A percentile compares a stretch with the other conserved stretches of the same genome.
phyloP scores from a whole-genome alignment of 1,140 invertebrate species.

The Zaprionus inermis region DNA sequence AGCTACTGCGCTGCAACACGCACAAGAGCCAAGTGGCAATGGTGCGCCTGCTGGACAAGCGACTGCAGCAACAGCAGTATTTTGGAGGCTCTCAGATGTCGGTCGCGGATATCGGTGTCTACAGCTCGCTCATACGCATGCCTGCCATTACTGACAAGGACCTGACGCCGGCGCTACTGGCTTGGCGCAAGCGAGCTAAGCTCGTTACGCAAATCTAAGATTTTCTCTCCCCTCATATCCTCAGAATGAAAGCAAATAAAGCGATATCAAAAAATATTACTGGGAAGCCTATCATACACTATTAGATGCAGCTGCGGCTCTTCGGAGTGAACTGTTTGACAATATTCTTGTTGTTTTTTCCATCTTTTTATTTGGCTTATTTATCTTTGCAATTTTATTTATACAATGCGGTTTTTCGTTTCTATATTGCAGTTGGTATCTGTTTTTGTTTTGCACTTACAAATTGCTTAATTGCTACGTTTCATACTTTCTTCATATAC shows the following conservation, averaged over 20 bases:
- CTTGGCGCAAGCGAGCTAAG: slow-evolving; percentile 75
- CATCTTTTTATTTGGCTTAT: slow-evolving; percentile 75
- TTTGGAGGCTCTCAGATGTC: slow-evolving; percentile 77
- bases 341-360: neutral
- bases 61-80: slow-evolving; percentile 72
- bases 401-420: slow-evolving; percentile 62
- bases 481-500: slow-evolving; percentile 55
- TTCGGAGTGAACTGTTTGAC: neutral
- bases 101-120: slow-evolving; percentile 78
- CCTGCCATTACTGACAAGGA: slow-evolving; percentile 74
- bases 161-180: slow-evolving; percentile 69
- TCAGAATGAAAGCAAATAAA: slow-evolving; percentile 42
- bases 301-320: neutral
- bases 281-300: neutral
- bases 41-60: slow-evolving; percentile 69
- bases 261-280: neutral
- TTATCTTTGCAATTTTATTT: slow-evolving; percentile 73
- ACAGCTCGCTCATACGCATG: slow-evolving; percentile 78
- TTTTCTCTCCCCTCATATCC: neutral
- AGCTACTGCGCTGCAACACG: slow-evolving; percentile 74
- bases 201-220: slow-evolving; percentile 69
- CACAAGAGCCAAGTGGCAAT: slow-evolving; percentile 72
- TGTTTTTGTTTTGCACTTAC: slow-evolving; percentile 61
- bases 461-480: slow-evolving; percentile 68
- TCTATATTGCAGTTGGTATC: slow-evolving; percentile 62